Evolutionary conservation across 2,888 invertebrate genomes (phyloP), one percentile per base, ranked within the genome.

Genomic region (Lathronympha strigana): DNA sequence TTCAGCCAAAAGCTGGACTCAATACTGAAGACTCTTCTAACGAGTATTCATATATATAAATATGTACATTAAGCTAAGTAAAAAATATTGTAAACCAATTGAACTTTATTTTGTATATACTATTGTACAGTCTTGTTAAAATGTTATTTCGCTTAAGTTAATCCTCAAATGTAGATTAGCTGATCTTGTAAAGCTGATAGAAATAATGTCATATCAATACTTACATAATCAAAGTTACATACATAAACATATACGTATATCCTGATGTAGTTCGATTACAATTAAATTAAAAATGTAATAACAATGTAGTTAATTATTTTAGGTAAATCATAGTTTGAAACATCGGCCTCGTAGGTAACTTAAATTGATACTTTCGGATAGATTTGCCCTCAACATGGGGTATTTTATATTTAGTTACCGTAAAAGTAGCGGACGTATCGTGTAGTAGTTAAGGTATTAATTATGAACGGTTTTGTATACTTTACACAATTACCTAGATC

Each of bases 1-100:
- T 91, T 69, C 93, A 95, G 97, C 97, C 81, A 97, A 96, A 93
- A 97, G 95, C 93, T 97, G 97, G 97, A 96, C 96, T 92, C 96
- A 96, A 86, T 96, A 96, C 91, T 95, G 88, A 92, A 83, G 76
- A 75, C 61, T 66, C 63, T 67, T n/a, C n/a, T 63, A 45, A 43
- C 58, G 38, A 40, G 15, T 2, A 17, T 8, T 47, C 50, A 64
- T 75, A 74, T 80, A 81, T 87, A 82, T 84, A 84, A 86, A 68
- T 75, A 66, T 70, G 71, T 60, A 61, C 73, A 75, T 72, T 33
- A 49, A 70, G 77, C 78, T 79, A 76, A 69, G 75, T 84, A 86
- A 84, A 75, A 75, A 76, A 67, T 73, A 75, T 69, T 69, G 72
- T 63, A 67, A 68, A 60, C 68, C 64, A 75, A 75, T 49, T 62